phyloP scores from a whole-genome alignment of 2,797 vertebrate species.

The Lepilemur septentrionalis region DNA sequence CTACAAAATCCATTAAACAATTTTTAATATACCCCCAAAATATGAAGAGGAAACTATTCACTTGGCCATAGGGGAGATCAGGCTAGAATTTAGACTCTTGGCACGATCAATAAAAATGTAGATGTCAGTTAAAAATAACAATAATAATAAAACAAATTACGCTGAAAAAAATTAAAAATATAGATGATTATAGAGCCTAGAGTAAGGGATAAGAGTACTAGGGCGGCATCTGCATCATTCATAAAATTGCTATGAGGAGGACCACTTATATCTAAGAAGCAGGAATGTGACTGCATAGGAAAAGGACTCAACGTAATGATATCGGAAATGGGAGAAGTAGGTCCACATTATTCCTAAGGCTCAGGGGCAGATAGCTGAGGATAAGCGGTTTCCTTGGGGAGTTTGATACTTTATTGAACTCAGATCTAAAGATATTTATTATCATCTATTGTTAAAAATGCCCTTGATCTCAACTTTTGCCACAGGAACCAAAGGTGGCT shows the following conservation, averaged over 20 bases:
- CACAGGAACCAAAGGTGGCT: neutral
- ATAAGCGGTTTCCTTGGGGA: neutral
- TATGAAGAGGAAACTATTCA: neutral
- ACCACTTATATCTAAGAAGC: neutral
- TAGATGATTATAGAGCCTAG: neutral
- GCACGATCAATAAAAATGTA: neutral
- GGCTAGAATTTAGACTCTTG: neutral
- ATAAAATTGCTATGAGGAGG: neutral
- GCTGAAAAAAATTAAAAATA: neutral
- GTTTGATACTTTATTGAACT: conserved; percentile 2
- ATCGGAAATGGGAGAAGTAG: neutral
- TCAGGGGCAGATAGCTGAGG: neutral
- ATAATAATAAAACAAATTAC: neutral
- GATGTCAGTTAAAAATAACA: neutral
- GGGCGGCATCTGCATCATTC: no score
- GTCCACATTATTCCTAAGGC: neutral
- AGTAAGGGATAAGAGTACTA: neutral
- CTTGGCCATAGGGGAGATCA: neutral
- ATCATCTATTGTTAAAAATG: neutral
- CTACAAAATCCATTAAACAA: neutral
- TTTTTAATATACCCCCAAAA: neutral
- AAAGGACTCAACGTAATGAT: neutral
- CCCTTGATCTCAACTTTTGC: conserved; percentile 3
- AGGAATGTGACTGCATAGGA: neutral
- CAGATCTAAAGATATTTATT: neutral